phyloP scores from a whole-genome alignment of 2,888 invertebrate species.

The Ormyrus nitidulus region DNA sequence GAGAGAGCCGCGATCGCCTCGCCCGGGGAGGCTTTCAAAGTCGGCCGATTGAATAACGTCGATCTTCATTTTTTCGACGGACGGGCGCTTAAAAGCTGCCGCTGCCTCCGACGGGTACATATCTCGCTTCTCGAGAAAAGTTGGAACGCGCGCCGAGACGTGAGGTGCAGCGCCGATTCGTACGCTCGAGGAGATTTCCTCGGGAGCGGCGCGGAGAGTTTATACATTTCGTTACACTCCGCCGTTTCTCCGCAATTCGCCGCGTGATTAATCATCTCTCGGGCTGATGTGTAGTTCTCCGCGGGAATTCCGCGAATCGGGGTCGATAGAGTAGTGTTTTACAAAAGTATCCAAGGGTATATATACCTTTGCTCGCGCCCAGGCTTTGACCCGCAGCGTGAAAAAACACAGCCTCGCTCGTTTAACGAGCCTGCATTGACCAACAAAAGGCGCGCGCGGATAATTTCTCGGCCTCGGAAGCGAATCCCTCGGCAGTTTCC shows the following conservation, averaged over 20 bases:
- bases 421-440: too few species aligned
- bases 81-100: background rate
- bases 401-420: too few species aligned
- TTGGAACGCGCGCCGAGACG: background rate
- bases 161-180: background rate
- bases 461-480: too few species aligned
- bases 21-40: background rate
- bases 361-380: too few species aligned
- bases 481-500: too few species aligned
- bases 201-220: background rate
- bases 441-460: too few species aligned
- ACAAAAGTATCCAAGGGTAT: too few species aligned
- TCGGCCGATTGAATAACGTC: constrained; percentile 14
- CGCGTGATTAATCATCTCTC: too few species aligned
- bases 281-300: too few species aligned
- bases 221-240: background rate
- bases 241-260: background rate
- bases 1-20: background rate
- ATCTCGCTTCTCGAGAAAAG: background rate
- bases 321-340: too few species aligned
- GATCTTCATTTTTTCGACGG: background rate
- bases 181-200: background rate
- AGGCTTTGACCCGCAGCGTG: too few species aligned
- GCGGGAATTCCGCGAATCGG: too few species aligned
- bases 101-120: background rate